phyloP scores from a whole-genome alignment of 2,888 invertebrate genomes.

The Athrips mouffetella region DNA sequence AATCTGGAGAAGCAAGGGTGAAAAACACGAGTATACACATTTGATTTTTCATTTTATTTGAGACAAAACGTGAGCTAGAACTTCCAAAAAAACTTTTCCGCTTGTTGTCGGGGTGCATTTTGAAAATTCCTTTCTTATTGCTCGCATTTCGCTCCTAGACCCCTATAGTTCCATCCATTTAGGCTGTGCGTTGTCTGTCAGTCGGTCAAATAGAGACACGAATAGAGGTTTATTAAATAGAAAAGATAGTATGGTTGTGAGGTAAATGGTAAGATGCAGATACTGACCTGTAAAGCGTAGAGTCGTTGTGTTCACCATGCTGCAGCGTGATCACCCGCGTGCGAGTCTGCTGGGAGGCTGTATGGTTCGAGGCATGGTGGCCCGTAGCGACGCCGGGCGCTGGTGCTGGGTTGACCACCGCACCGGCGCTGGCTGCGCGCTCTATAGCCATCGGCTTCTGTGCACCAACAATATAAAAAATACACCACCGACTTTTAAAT shows the following conservation, averaged over 20 bases:
- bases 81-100: no score
- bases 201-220: no score
- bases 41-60: conserved; percentile 19
- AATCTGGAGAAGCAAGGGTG: conserved; percentile 72
- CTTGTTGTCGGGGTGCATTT: no score
- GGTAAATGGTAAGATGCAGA: not conserved
- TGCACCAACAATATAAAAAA: not conserved
- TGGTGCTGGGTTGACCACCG: conserved; percentile 16
- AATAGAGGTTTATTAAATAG: no score
- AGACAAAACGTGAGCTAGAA: no score
- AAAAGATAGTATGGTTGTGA: not conserved
- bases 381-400: conserved; percentile 22
- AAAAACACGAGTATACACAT: conserved; percentile 45
- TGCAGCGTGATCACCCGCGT: conserved; percentile 83
- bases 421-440: conserved; percentile 27
- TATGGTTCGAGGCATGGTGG: not conserved
- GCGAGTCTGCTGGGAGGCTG: conserved; percentile 23
- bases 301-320: conserved; percentile 87
- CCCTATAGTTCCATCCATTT: no score
- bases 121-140: no score
- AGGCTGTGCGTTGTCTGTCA: no score
- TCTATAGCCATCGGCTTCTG: conserved; percentile 51
- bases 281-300: conserved; percentile 79
- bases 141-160: no score
- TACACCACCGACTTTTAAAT: not conserved